Conservation (phyloP, 2,113 vertebrate genomes). For the Anarrhichthys ocellatus region DNA sequence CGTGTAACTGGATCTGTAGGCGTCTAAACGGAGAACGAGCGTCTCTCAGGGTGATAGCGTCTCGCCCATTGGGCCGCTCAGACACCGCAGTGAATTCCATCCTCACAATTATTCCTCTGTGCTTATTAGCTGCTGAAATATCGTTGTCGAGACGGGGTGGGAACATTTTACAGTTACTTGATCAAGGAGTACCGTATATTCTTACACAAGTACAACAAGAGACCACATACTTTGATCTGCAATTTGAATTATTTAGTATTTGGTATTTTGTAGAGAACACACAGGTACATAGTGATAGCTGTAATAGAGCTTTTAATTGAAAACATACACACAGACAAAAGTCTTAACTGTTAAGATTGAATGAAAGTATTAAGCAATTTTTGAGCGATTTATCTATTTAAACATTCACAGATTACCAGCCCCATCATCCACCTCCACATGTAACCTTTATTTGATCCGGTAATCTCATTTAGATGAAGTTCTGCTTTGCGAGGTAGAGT, state of each 20-base stretch:
- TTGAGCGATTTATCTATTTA: too few relatives aligned
- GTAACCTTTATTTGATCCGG: neutral
- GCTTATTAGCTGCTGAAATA: slow-evolving; percentile 30
- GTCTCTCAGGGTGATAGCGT: slow-evolving; percentile 39
- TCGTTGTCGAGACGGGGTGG: slow-evolving; percentile 18
- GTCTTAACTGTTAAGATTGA: neutral
- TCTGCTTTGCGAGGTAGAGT: neutral
- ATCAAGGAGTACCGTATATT: neutral
- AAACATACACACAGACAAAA: neutral
- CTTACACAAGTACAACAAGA: slow-evolving; percentile 7
- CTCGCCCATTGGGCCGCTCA: slow-evolving; percentile 43
- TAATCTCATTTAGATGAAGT: neutral
- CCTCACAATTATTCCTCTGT: slow-evolving; percentile 30
- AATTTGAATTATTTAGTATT: neutral
- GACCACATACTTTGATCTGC: neutral
- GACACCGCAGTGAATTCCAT: slow-evolving; percentile 51
- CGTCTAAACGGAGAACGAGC: slow-evolving; percentile 37
- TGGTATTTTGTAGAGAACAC: neutral
- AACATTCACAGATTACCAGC: too few relatives aligned
- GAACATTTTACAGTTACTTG: neutral
- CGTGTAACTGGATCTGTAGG: slow-evolving; percentile 29
- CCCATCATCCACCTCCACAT: neutral
- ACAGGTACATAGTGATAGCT: neutral
- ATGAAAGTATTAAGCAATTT: neutral
- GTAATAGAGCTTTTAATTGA: neutral